Conservation (phyloP, 2,113 vertebrate genomes). For the Furnarius figulus region DNA sequence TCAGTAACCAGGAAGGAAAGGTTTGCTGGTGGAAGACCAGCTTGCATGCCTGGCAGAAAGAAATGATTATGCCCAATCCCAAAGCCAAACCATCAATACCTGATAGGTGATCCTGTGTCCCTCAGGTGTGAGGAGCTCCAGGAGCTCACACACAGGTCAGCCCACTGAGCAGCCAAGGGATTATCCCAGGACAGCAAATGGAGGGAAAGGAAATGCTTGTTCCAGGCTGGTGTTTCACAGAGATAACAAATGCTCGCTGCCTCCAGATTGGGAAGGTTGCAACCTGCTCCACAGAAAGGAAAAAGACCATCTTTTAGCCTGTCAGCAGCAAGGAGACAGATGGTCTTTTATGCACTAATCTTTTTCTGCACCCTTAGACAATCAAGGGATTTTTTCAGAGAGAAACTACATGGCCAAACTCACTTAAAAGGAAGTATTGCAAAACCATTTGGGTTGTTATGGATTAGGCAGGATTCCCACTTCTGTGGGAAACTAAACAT, state of each 20-base stretch:
- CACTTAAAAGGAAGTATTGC: neutral
- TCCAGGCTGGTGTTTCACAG: neutral
- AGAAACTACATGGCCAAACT: conserved; percentile 4
- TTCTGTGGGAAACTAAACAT: neutral
- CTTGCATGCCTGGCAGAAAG: neutral
- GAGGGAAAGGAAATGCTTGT: neutral
- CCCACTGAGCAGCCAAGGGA: neutral
- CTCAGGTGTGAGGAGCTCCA: neutral
- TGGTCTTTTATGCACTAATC: conserved; percentile 53
- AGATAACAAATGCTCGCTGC: neutral
- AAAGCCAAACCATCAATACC: neutral
- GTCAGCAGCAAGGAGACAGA: conserved; percentile 46
- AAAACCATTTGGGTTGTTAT: neutral
- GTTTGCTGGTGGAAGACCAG: neutral
- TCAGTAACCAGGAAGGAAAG: neutral
- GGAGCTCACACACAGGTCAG: neutral
- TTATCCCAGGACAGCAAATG: neutral
- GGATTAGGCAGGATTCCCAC: conserved; percentile 42
- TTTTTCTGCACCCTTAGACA: neutral
- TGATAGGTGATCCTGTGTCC: neutral
- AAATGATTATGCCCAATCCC: neutral
- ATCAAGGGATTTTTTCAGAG: neutral
- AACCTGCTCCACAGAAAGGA: neutral
- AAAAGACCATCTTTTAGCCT: neutral
- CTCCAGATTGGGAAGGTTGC: neutral